Evolutionary conservation across 1,140 invertebrate species (phyloP), one percentile per base, ranked within the genome.

Genomic region (Drosophila nasuta): DNA sequence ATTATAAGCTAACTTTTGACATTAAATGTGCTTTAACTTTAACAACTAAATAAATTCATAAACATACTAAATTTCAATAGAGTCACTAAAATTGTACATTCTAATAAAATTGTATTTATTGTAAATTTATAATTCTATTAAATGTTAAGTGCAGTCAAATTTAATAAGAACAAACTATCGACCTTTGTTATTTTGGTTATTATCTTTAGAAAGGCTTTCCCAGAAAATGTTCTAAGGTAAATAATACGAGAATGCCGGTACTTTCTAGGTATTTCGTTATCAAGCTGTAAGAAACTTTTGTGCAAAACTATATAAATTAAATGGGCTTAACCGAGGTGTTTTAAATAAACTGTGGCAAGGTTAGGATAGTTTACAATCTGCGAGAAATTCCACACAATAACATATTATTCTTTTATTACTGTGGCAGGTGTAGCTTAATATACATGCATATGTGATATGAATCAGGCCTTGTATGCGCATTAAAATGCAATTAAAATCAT

Each of bases 241-340:
- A 57, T 38, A 57, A 57, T 41, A 20, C 20, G 20, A 25, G 20
- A 25, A 25, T 57, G 11, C 10, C 54, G 33, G 17, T 15, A 13
- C 41, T 41, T 57, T 52, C 17, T n/a, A 54, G 49, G 62, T 35
- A 52, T 64, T 52, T 52, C 4, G 17, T 52, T 64, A 64, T 64
- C 62, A 52, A 28, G 49, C 49, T 41, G 2, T 43, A 54, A 41
- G 10, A 10, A 15, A 15, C 13, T 41, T 20, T 20, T 10, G 30
- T 57, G 7, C 15, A 57, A 38, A 54, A 52, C 7, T 56, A 35
- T 15, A 35, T n/a, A 35, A 56, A 38, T 35, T 30, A 38, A 56
- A 38, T 10, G 11, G 52, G 6, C 2, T 38, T 35, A 35, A n/a
- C 4, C 10, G 1, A 33, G n/a, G 28, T 41, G 48, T 38, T 17